These are phyloP conservation scores for Uria lomvia DNA, from an alignment of 2,113 vertebrate species.

Conservation along the genomic window DNA sequence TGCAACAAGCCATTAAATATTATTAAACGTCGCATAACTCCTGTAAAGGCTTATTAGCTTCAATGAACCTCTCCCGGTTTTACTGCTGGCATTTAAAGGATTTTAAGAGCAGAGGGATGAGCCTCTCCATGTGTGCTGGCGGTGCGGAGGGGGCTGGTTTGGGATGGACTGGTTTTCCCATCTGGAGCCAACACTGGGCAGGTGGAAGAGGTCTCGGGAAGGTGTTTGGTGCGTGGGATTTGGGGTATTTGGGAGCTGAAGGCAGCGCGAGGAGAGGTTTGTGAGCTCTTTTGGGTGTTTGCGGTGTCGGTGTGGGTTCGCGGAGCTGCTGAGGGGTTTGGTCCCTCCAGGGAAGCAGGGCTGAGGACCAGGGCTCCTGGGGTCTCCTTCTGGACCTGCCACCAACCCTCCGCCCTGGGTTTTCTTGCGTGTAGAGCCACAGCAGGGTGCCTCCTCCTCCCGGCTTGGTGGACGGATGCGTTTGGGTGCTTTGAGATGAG, in stretches of 20 bases:
- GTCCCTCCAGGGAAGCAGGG: not conserved
- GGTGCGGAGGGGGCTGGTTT: accelerated
- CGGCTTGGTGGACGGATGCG: accelerated
- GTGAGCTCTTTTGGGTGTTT: not conserved
- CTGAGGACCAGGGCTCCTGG: not conserved
- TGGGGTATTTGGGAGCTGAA: not conserved
- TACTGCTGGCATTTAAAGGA: not conserved
- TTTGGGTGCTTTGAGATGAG: not conserved
- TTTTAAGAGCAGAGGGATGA: not conserved
- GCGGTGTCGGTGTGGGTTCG: accelerated
- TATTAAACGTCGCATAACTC: constrained; percentile 42
- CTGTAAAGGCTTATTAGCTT: constrained; percentile 47
- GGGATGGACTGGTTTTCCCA: not conserved
- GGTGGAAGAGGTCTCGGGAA: not conserved
- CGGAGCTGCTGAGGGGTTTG: not conserved
- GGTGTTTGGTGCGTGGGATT: not conserved
- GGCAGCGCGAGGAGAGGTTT: not conserved
- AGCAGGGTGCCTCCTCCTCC: not conserved
- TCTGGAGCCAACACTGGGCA: not conserved
- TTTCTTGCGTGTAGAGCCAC: not conserved
- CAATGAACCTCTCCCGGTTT: constrained; percentile 17
- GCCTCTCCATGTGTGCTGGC: accelerated
- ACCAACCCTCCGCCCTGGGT: not conserved
- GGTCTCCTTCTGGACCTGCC: not conserved
- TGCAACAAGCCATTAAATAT: constrained; percentile 45